phyloP scores from a whole-genome alignment of 2,888 invertebrate species.

The Xestia sexstrigata region DNA sequence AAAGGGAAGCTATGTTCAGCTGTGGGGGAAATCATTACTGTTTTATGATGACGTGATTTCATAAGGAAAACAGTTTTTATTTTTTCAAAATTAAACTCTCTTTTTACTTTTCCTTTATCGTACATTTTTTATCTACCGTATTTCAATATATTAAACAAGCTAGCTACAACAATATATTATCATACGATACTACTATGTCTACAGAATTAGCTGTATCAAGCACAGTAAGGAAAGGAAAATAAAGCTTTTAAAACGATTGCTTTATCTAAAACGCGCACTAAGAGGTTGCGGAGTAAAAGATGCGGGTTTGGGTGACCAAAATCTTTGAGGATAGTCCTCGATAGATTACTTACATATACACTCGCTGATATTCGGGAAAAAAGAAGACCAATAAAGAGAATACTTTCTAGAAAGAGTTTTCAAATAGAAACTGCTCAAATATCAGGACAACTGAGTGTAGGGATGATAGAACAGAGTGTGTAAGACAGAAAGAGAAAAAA shows the following conservation, averaged over 20 bases:
- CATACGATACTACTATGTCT: not conserved
- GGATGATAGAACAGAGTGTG: not conserved
- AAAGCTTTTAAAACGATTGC: conserved; percentile 53
- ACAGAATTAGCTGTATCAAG: conserved; percentile 4
- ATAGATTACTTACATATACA: not conserved
- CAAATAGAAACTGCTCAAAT: not conserved
- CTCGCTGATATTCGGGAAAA: not conserved
- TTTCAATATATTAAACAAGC: too few species aligned
- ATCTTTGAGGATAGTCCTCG: not conserved
- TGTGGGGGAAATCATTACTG: not conserved
- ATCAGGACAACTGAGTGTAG: not conserved
- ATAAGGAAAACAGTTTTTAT: not conserved
- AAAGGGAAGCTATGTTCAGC: not conserved
- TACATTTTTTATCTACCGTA: too few species aligned
- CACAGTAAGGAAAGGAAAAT: conserved; percentile 11
- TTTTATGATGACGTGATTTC: not conserved
- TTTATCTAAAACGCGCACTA: conserved; percentile 48
- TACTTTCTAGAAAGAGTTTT: not conserved
- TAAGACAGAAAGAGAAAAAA: not conserved
- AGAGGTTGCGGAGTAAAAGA: conserved; percentile 33
- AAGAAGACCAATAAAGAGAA: not conserved
- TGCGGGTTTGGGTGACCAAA: conserved; percentile 60
- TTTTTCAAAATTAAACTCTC: too few species aligned
- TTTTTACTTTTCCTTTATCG: too few species aligned
- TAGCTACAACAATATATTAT: too few species aligned